phyloP scores from a whole-genome alignment of 2,888 invertebrate genomes.

The Drosophila rubida region DNA sequence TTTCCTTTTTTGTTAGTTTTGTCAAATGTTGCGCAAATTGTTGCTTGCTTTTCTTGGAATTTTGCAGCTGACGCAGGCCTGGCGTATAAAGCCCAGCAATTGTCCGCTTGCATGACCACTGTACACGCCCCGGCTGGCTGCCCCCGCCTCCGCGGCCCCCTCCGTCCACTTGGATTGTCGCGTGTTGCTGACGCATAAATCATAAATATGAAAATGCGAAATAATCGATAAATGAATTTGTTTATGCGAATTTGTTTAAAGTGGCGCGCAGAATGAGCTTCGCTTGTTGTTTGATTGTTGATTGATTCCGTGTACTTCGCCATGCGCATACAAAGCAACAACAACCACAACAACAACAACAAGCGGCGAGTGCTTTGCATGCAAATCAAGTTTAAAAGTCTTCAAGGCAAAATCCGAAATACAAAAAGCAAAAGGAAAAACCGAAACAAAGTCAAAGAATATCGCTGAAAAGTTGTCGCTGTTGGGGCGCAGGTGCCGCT shows the following conservation, averaged over 20 bases:
- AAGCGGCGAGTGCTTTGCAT: constrained; percentile 54
- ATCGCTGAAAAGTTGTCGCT: constrained; percentile 23
- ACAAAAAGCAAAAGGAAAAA: constrained; percentile 3
- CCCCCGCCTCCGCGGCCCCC: no score
- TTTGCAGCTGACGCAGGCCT: constrained; percentile 47
- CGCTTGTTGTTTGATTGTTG: constrained; percentile 41
- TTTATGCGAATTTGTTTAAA: constrained; percentile 79
- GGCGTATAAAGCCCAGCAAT: constrained; percentile 12
- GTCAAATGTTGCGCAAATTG: constrained; percentile 68
- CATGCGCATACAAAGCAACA: constrained; percentile 50
- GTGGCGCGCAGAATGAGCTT: constrained; percentile 66
- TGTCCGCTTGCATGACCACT: constrained; percentile 40
- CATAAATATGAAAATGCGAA: constrained; percentile 35
- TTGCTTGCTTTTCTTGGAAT: constrained; percentile 50
- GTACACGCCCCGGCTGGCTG: constrained; percentile 26
- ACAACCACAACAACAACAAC: constrained; percentile 24
- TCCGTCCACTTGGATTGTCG: constrained; percentile 49
- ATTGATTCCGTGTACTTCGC: constrained; percentile 68
- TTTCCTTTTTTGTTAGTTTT: constrained; percentile 34
- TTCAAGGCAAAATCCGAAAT: constrained; percentile 22
- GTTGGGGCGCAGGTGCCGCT: constrained; percentile 44
- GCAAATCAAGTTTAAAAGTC: constrained; percentile 64
- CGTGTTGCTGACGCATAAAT: constrained; percentile 77
- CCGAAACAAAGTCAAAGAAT: constrained; percentile 21
- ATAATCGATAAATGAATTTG: constrained; percentile 76